These are phyloP conservation scores for Actenoides lindsayi DNA, from an alignment of 2,113 vertebrate species.

Conservation along the genomic window DNA sequence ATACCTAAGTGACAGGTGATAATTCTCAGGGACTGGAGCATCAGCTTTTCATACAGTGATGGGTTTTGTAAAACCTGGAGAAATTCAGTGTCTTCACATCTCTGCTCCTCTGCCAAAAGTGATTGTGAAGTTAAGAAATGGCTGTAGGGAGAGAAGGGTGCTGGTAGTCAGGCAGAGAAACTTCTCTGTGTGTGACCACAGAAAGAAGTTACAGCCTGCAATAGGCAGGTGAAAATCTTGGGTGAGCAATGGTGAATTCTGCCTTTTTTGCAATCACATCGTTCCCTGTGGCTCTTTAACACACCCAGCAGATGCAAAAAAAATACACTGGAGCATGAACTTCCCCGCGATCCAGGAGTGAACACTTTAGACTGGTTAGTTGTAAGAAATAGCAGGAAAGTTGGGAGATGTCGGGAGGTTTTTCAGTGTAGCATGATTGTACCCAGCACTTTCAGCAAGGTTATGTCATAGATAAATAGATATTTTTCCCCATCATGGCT, in stretches of 20 bases:
- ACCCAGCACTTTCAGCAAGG: background rate
- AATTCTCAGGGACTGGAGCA: background rate
- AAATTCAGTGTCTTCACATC: background rate
- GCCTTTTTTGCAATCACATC: background rate
- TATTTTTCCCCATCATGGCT: background rate
- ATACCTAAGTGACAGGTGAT: background rate
- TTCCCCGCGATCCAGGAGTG: background rate
- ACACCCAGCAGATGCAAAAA: background rate
- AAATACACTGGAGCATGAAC: background rate
- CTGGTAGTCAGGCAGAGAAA: background rate
- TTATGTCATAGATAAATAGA: background rate
- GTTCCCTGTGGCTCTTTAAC: rapidly evolving
- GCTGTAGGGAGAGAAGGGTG: background rate
- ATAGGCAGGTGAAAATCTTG: background rate
- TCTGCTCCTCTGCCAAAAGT: background rate
- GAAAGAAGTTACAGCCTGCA: background rate
- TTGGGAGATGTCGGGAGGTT: background rate
- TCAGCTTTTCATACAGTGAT: background rate
- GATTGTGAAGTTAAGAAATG: background rate
- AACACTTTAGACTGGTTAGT: background rate
- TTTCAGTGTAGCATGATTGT: background rate
- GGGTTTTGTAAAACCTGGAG: background rate
- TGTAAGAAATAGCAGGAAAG: background rate
- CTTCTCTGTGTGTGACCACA: rapidly evolving
- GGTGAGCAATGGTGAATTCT: background rate